Evolutionary conservation across 2,797 vertebrate genomes (phyloP), one percentile per base, ranked within the genome.

Genomic region (Florisuga fusca): DNA sequence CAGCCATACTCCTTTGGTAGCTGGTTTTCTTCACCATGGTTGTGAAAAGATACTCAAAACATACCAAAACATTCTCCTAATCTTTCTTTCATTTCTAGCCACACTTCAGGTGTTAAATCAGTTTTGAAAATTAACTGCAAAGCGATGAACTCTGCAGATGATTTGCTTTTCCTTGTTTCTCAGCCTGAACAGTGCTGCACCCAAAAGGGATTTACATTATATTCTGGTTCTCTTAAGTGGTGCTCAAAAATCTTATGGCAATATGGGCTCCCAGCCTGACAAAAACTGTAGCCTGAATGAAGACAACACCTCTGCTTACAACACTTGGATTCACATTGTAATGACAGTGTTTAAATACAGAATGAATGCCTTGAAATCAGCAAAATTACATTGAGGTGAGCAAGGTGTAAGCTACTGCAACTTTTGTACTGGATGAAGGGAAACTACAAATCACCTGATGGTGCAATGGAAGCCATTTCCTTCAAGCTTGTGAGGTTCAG

Each of bases 371-470:
- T 50, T 54, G 33, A 87, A 64, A 50, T 72, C 73, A 85, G 57
- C 2, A 15, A 86, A 92, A 76, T 46, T 41, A 34, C 63, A 50
- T 50, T 62, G 69, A 89, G 90, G 45, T 38, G 50, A 93, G 57
- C n/a, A 89, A 74, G 61, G 64, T 79, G 3, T 83, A 87, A 85
- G 46, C 78, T 76, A 84, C 38, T 50, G 41, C 43, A 86, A 85
- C 38, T 36, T 57, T 53, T 72, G 50, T 62, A 46, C 43, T 59
- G 48, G 69, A 58, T 87, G 68, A 69, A 89, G 62, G 71, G 68
- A 91, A 87, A 84, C 61, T 78, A 66, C 82, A 87, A 85, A 87
- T 83, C 83, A 75, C 36, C 82, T 89, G 59, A 64, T 87, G 63
- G 58, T 75, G 68, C 75, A 94, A 63, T 55, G 69, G 58, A 79